Evolutionary conservation across 1,140 invertebrate species (phyloP).

Genomic region (Eubasilissa regina): DNA sequence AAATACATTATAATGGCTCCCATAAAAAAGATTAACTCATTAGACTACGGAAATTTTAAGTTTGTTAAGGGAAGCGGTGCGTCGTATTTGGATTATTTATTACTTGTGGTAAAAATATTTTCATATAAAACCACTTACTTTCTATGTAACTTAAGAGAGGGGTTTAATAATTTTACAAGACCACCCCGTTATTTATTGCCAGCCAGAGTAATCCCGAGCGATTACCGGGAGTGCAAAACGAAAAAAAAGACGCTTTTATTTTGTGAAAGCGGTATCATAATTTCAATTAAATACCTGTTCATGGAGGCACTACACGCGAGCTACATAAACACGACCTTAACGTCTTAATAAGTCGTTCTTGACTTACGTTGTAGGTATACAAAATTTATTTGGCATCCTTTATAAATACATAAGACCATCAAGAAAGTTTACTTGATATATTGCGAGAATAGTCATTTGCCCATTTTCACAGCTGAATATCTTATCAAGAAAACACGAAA

Average conservation of each 20-base stretch:
- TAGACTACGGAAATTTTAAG: constrained; percentile 13
- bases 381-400: too few species aligned
- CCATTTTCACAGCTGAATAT: too few species aligned
- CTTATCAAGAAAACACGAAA: too few species aligned
- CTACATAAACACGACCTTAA: neutral
- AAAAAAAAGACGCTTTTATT: constrained; percentile 17
- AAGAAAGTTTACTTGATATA: too few species aligned
- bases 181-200: constrained; percentile 29
- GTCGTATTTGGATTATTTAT: constrained; percentile 7
- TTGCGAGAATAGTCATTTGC: too few species aligned
- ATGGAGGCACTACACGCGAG: neutral
- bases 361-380: neutral
- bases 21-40: too few species aligned
- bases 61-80: neutral
- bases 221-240: constrained; percentile 24
- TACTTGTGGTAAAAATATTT: neutral
- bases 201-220: constrained; percentile 15
- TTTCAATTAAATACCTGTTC: constrained; percentile 37
- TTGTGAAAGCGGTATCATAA: constrained; percentile 22
- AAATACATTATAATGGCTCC: too few species aligned
- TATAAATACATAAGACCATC: too few species aligned
- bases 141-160: neutral
- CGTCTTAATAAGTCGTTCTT: constrained; percentile 13
- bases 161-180: constrained; percentile 20
- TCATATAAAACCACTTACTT: neutral